Conservation (phyloP, 2,113 vertebrate genomes). For the Caloenas nicobarica region DNA sequence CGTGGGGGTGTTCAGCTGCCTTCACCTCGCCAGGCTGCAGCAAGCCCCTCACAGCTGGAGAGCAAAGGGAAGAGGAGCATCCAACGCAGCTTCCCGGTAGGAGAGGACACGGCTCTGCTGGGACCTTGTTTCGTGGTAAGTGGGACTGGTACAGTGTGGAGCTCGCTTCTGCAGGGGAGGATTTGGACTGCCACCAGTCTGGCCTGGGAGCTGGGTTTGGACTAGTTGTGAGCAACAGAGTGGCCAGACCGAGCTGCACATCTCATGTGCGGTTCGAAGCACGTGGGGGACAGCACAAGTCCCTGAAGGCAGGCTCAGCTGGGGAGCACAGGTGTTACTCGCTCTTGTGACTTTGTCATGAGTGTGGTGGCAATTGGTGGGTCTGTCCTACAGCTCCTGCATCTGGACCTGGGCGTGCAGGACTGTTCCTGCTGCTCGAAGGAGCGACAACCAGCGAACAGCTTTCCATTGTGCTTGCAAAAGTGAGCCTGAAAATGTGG, state of each 20-base stretch:
- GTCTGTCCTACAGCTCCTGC: background rate
- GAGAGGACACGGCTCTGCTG: background rate
- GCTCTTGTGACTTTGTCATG: background rate
- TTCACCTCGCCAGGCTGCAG: background rate
- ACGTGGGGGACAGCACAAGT: rapidly evolving
- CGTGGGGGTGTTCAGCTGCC: background rate
- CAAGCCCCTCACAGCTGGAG: background rate
- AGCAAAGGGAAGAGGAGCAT: background rate
- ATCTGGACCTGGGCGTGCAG: rapidly evolving
- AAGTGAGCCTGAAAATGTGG: background rate
- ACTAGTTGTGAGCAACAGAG: background rate
- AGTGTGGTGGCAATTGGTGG: rapidly evolving
- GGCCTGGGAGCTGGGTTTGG: background rate
- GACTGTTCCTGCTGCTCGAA: rapidly evolving
- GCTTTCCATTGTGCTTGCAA: background rate
- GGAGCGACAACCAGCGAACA: background rate
- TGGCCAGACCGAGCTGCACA: rapidly evolving
- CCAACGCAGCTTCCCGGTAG: rapidly evolving
- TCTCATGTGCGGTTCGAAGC: rapidly evolving
- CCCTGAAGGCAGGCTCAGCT: background rate
- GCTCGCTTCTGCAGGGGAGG: background rate
- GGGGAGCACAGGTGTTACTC: rapidly evolving
- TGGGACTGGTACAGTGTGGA: background rate
- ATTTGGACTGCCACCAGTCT: background rate
- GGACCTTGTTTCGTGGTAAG: background rate